Evolutionary conservation across 2,888 invertebrate genomes (phyloP).

Genomic region (Nycteola revayana): DNA sequence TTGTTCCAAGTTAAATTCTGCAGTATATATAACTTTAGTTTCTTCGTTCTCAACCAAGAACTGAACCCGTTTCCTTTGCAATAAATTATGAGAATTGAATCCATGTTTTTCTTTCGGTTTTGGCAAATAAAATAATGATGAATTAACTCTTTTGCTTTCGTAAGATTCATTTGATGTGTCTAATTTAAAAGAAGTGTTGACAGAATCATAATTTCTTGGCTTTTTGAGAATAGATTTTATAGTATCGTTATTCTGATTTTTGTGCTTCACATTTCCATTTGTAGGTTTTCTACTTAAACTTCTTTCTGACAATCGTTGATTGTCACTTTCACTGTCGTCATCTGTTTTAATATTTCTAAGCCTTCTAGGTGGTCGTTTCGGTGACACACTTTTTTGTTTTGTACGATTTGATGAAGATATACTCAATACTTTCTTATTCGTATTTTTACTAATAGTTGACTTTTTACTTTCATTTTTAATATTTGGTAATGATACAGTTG

Average conservation of each 20-base stretch:
- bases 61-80: constrained; percentile 86
- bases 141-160: constrained; percentile 57
- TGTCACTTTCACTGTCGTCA: constrained; percentile 78
- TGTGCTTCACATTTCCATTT: constrained; percentile 54
- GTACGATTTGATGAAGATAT: constrained; percentile 55
- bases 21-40: constrained; percentile 74
- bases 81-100: constrained; percentile 50
- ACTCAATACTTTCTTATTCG: constrained; percentile 57
- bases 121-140: constrained; percentile 85
- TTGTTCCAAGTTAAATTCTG: constrained; percentile 69
- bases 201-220: constrained; percentile 67
- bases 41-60: constrained; percentile 86
- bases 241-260: constrained; percentile 59
- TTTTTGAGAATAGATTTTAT: constrained; percentile 84
- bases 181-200: constrained; percentile 46
- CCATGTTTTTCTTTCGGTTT: constrained; percentile 71
- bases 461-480: constrained; percentile 71
- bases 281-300: constrained; percentile 45
- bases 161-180: constrained; percentile 53
- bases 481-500: constrained; percentile 65
- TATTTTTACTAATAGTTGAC: constrained; percentile 57
- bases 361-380: constrained; percentile 84
- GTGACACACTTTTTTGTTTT: constrained; percentile 79
- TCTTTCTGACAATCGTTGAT: constrained; percentile 62
- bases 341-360: constrained; percentile 73